A percentile compares a stretch with the other conserved stretches of the same genome.
Evolutionary conservation across 2,113 vertebrate genomes (phyloP).

Genomic region (Hippopotamus amphibius): DNA sequence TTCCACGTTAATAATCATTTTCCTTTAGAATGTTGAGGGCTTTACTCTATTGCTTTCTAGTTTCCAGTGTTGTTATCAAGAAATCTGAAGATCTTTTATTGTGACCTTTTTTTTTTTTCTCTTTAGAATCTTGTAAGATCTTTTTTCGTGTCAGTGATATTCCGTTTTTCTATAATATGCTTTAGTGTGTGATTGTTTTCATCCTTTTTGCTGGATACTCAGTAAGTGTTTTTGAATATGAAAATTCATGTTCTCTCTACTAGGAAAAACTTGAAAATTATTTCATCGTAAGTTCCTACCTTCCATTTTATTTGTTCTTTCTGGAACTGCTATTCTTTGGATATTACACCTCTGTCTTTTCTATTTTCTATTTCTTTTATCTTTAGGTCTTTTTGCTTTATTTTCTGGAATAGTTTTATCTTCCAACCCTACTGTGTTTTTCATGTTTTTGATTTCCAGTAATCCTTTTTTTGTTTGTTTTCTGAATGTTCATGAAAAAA

Average conservation of each 20-base stretch:
- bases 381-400: constrained; percentile 6
- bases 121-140: not conserved
- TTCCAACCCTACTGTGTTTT: not conserved
- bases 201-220: not conserved
- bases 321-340: not conserved
- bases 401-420: not conserved
- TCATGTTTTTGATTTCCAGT: not conserved
- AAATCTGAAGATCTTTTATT: not conserved
- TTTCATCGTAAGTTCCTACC: not conserved
- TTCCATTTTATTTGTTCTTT: not conserved
- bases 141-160: not conserved
- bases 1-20: not conserved
- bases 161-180: not conserved
- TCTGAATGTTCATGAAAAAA: not conserved
- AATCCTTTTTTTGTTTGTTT: not conserved
- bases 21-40: not conserved
- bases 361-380: not conserved
- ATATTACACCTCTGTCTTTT: not conserved
- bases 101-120: not conserved
- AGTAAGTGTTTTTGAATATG: not conserved
- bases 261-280: not conserved
- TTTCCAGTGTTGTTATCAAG: not conserved
- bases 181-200: not conserved
- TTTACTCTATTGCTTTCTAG: not conserved
- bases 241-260: constrained; percentile 9